Evolutionary conservation across 2,797 vertebrate genomes (phyloP), one percentile per base, ranked within the genome.

Genomic region (Poecilia wingei): DNA sequence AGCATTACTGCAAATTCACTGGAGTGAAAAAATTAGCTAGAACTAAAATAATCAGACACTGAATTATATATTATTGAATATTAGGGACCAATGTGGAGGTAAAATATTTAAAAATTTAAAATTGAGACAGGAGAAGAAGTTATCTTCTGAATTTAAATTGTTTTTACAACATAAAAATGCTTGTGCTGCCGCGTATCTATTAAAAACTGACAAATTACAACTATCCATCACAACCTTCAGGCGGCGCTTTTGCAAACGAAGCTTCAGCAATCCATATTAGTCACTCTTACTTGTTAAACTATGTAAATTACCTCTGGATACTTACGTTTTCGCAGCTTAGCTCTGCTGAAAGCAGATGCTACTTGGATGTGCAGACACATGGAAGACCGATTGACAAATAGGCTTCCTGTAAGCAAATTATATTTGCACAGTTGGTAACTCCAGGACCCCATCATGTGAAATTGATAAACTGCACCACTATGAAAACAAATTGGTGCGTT

Each of bases 401-500:
- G 84, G 41, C 13, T 68, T 74, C 76, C 68, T 33, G 33, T n/a
- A 39, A 79, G 33, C 20, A 31, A 70, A 70, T 45, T 70, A 16
- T 33, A 55, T 59, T 77, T 68, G 72, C 68, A 70, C 68, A 70
- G 41, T 45, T 45, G 39, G 10, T 70, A 14, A 43, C 68, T n/a
- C 41, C 39, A 45, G 41, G 13, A 16, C 25, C 12, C 68, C 45
- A n/a, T 70, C 41, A 70, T 70, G 25, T 7, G 2, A 70, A 70
- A 70, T 28, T 45, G 39, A 70, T 70, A 45, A 70, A 70, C 68
- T 45, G 45, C 41, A 45, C 41, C 9, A 33, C 4, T 41, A 14
- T 55, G 72, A 79, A 82, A 72, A 25, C 41, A 70, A 70, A 70
- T 70, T 45, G 41, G 68, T 45, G 36, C 43, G 39, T 45, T 45